Base-by-base conservation (phyloP, 2,888 invertebrate genomes). In the Margaritifera margaritifera region DNA sequence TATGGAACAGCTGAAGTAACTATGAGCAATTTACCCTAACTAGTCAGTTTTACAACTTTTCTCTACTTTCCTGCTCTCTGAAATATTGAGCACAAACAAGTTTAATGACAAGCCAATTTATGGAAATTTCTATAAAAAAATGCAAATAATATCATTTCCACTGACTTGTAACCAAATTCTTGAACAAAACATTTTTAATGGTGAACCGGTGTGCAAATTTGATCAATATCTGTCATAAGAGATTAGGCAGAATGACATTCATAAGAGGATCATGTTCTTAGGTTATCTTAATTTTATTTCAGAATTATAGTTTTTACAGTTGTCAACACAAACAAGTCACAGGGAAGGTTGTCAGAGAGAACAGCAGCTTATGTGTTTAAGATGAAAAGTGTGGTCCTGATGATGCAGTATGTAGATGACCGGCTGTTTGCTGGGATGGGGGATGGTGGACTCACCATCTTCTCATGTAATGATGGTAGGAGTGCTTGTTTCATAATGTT, bases 361-460 rank as follows among this genome's bases (percentile, higher is more conserved):
- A 56, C 74, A n/a, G n/a, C 74, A 15, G 58, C 67, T 58, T 71
- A 75, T 62, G 68, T 56, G 31, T 81, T 81, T 63, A 56, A 77
- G 25, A 72, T 80, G 19, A 81, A 80, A 20, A 77, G 79, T 42
- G 60, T 68, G 1, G 93, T 95, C 55, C 93, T 93, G 57, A 94
- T 94, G 78, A 94, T 97, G 75, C 92, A 93, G 79, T 95, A 94
- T 89, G 95, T 96, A 88, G 95, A 95, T 86, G 95, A 96, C 89
- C 93, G 94, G 64, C 94, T 97, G 80, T 97, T 95, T 89, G 95
- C 95, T n/a, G 96, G 96, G 0, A 92, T 96, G 5, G 92, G 93
- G 19, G 95, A 94, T 86, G 96, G 96, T 2, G 92, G 92, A 4
- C 91, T 97, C 18, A 91, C 95, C 0, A 93, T 96, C 67, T 96